phyloP scores from a whole-genome alignment of 2,797 vertebrate species.

The Margarornis squamiger region DNA sequence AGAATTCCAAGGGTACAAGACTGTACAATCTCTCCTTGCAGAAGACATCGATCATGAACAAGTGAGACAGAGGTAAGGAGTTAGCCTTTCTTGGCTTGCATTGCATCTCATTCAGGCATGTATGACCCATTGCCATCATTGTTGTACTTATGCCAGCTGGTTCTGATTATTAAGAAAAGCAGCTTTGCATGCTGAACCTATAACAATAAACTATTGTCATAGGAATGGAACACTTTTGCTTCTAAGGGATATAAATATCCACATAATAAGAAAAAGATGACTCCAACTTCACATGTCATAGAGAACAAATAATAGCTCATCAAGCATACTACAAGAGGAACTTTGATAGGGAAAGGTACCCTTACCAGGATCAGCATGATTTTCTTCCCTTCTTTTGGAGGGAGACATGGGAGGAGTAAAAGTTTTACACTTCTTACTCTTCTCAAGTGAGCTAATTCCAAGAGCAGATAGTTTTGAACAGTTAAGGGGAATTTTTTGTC shows the following conservation, averaged over 20 bases:
- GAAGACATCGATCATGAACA: constrained; percentile 75
- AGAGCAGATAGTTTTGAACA: background rate
- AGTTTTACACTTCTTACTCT: background rate
- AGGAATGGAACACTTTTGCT: constrained; percentile 62
- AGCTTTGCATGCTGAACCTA: constrained; percentile 66
- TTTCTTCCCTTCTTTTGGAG: background rate
- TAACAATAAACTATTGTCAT: constrained; percentile 74
- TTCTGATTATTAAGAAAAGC: constrained; percentile 78
- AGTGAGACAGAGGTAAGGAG: constrained; percentile 70
- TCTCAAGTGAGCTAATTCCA: background rate
- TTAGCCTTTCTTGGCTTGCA: constrained; percentile 68
- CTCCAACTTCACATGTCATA: constrained; percentile 31
- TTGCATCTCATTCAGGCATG: constrained; percentile 66
- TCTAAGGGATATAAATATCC: constrained; percentile 68
- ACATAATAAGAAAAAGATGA: constrained; percentile 65
- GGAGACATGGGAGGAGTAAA: background rate
- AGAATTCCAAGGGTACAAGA: constrained; percentile 54
- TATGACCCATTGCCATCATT: constrained; percentile 70
- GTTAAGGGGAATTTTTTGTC: background rate
- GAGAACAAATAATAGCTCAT: constrained; percentile 33
- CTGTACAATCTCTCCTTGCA: constrained; percentile 64
- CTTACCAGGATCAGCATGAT: background rate
- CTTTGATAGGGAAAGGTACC: background rate
- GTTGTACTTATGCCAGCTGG: constrained; percentile 72
- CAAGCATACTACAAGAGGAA: background rate